These are phyloP conservation scores for Embiotoca jacksoni DNA, from an alignment of 2,113 vertebrate genomes.

Conservation along the genomic window DNA sequence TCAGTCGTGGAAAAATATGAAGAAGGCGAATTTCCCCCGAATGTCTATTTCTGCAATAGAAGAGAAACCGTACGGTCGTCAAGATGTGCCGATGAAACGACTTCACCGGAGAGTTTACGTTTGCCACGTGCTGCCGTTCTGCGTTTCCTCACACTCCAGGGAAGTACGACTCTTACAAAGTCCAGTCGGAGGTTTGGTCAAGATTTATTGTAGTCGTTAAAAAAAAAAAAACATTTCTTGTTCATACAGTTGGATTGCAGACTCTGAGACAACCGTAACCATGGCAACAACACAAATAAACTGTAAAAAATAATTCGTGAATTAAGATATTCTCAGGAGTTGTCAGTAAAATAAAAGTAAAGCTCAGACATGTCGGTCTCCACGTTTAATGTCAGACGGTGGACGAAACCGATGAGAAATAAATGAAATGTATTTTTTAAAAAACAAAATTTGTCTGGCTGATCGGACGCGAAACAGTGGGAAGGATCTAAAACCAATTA, in stretches of 20 bases:
- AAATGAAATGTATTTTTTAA: background rate
- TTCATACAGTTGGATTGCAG: conserved; percentile 6
- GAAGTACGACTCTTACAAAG: too few species aligned
- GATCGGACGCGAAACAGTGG: too few species aligned
- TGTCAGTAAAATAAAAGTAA: conserved; percentile 70
- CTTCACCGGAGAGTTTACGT: too few species aligned
- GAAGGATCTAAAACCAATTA: background rate
- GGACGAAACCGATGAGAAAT: background rate
- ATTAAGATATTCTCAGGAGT: conserved; percentile 76
- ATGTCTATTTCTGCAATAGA: too few species aligned
- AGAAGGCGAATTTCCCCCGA: too few species aligned
- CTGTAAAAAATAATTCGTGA: background rate
- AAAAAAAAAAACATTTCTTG: background rate
- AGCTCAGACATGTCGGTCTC: conserved; percentile 16
- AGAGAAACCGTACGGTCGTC: too few species aligned
- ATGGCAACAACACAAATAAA: conserved; percentile 45
- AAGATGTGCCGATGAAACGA: too few species aligned
- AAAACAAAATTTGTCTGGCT: too few species aligned
- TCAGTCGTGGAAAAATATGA: too few species aligned
- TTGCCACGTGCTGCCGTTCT: too few species aligned
- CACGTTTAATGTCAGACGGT: background rate
- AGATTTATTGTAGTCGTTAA: background rate
- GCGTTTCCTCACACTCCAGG: too few species aligned
- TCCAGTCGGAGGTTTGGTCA: too few species aligned
- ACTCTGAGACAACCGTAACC: background rate